These are phyloP conservation scores for Chrosomus eos DNA, from an alignment of 2,797 vertebrate species.

Conservation along the genomic window DNA sequence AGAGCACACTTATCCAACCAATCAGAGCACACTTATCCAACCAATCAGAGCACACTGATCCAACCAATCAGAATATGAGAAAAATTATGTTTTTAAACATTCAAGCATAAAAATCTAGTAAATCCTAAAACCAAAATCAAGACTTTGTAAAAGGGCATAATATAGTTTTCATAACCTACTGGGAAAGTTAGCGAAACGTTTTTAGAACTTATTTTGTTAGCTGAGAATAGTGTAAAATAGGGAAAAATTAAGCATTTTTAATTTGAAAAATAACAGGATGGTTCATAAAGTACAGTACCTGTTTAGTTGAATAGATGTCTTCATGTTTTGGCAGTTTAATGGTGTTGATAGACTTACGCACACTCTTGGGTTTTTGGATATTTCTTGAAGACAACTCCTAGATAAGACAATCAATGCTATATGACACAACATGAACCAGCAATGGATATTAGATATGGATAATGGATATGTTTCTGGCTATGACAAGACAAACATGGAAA, in stretches of 20 bases:
- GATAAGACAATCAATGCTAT: neutral
- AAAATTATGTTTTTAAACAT: too few relatives aligned
- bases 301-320: conserved; percentile 78
- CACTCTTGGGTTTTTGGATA: conserved; percentile 62
- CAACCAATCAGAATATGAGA: too few relatives aligned
- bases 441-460: too few relatives aligned
- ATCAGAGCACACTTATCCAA: too few relatives aligned
- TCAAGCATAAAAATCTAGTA: too few relatives aligned
- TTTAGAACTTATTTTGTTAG: neutral
- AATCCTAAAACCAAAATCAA: too few relatives aligned
- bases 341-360: conserved; percentile 59
- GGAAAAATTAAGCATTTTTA: neutral
- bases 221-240: neutral
- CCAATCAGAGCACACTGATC: too few relatives aligned
- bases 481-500: neutral
- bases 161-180: too few relatives aligned
- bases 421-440: too few relatives aligned
- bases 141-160: too few relatives aligned
- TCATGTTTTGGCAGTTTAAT: conserved; percentile 75
- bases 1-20: too few relatives aligned
- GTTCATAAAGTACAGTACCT: conserved; percentile 59
- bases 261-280: neutral
- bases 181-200: neutral
- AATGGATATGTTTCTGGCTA: neutral
- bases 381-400: conserved; percentile 75